These are phyloP conservation scores for Sorex araneus DNA, from an alignment of 2,113 vertebrate species.

Conservation along the genomic window DNA sequence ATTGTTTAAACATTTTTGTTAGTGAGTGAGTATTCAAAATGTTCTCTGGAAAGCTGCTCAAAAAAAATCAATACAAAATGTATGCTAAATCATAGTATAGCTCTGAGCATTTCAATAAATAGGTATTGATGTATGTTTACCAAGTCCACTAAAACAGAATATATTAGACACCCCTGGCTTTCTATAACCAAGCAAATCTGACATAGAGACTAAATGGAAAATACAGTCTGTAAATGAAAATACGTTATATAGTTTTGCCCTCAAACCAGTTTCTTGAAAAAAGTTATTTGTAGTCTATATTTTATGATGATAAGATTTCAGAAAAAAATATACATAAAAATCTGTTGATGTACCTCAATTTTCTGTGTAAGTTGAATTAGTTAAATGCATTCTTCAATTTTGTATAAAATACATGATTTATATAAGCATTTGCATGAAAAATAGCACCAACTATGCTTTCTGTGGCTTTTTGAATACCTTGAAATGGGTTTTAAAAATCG, in stretches of 20 bases:
- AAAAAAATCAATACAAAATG: slow-evolving; percentile 26
- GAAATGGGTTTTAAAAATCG: background rate
- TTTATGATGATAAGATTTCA: background rate
- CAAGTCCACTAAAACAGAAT: background rate
- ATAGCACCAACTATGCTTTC: background rate
- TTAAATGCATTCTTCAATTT: background rate
- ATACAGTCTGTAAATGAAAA: background rate
- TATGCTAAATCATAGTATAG: slow-evolving; percentile 45
- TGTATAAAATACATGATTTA: background rate
- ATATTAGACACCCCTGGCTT: background rate
- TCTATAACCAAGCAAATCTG: background rate
- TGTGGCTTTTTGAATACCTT: background rate
- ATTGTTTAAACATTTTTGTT: slow-evolving; percentile 30
- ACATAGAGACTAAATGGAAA: background rate
- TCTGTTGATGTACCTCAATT: background rate
- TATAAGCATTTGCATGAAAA: background rate
- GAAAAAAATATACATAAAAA: background rate
- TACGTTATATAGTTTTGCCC: background rate
- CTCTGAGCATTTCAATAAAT: slow-evolving; percentile 57
- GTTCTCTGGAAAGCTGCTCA: slow-evolving; percentile 1
- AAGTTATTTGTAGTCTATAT: background rate
- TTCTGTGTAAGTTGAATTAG: background rate
- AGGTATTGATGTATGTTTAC: slow-evolving; percentile 42
- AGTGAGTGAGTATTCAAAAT: slow-evolving; percentile 42
- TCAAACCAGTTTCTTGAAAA: slow-evolving; percentile 10